Base-by-base conservation (phyloP, 1,140 invertebrate genomes). In the Liolophura sinensis region DNA sequence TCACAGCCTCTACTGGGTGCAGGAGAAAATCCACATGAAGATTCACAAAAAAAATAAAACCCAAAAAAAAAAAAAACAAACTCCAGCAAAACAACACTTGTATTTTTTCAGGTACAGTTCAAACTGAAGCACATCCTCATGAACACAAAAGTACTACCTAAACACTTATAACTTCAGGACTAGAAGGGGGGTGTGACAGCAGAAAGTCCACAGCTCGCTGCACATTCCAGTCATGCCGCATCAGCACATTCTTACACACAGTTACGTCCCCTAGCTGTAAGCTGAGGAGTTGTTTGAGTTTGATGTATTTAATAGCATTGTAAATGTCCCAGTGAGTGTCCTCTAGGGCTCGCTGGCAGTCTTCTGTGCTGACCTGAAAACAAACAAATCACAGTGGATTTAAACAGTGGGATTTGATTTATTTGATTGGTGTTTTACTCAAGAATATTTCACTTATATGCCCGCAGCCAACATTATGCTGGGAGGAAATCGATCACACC, bases 301-400 rank as follows among this genome's bases (percentile, higher is more conserved):
- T 90, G 0, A 92, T 88, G 46, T 94, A 83, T 78, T 97, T 97
- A 55, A 96, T 95, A 0, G 93, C 94, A 40, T 91, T 90, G 71
- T 95, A 89, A 0, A 96, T 91, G 76, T 96, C 91, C 93, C 95
- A 96, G 64, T 92, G 89, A 22, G 92, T 91, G 47, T 91, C 89
- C 73, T 95, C 91, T 4, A 97, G 81, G 0, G 93, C 92, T 63
- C 88, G 85, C 9, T 95, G 82, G 77, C 94, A 96, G 57, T 92
- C 90, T 68, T 92, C 91, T 0, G 90, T 89, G 0, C 89, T 89
- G 15, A 92, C 90, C 88, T 95, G 84, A 4, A 63, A 49, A 60
- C 65, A 64, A 24, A 60, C 25, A 61, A 7, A 58, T 22, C 50
- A 59, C 20, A 64, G 31, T 40, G 9, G 31, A 5, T n/a, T n/a